These are phyloP conservation scores for Pterophyllum scalare DNA, from an alignment of 2,113 vertebrate genomes.

Conservation along the genomic window DNA sequence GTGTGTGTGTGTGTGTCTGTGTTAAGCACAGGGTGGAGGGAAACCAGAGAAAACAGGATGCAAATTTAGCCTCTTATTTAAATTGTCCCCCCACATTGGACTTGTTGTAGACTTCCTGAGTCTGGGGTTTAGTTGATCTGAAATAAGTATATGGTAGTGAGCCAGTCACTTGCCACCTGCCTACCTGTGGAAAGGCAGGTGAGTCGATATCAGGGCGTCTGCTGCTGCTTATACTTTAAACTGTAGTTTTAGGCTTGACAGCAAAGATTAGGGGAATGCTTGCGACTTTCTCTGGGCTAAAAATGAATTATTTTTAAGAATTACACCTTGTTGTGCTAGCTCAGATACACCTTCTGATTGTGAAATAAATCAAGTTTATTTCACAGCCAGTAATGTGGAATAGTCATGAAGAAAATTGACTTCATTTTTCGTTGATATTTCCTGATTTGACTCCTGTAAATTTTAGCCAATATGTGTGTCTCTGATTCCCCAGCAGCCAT, in stretches of 20 bases:
- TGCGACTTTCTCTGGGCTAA: neutral
- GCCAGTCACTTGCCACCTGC: conserved; percentile 28
- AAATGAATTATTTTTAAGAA: neutral
- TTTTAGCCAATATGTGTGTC: conserved; percentile 17
- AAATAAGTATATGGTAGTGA: conserved; percentile 55
- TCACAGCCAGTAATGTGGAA: neutral
- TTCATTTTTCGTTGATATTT: too few species aligned
- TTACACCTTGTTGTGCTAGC: neutral
- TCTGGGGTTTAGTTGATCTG: conserved; percentile 50
- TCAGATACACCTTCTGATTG: neutral
- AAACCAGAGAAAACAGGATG: conserved; percentile 54
- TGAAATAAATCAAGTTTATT: neutral
- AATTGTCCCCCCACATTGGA: conserved; percentile 30
- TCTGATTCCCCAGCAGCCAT: conserved; percentile 77
- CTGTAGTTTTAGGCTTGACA: conserved; percentile 7
- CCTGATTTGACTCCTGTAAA: neutral
- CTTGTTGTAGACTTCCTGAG: conserved; percentile 66
- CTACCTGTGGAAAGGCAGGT: conserved; percentile 9
- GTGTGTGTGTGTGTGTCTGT: conserved; percentile 15
- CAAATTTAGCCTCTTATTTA: conserved; percentile 53
- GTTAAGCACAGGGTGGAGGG: conserved; percentile 6
- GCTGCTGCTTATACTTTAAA: conserved; percentile 14
- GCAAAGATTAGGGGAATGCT: conserved; percentile 19
- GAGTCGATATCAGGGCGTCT: conserved; percentile 21
- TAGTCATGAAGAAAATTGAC: neutral